Conservation (phyloP, 2,113 vertebrate genomes). For the Menidia beryllina region DNA sequence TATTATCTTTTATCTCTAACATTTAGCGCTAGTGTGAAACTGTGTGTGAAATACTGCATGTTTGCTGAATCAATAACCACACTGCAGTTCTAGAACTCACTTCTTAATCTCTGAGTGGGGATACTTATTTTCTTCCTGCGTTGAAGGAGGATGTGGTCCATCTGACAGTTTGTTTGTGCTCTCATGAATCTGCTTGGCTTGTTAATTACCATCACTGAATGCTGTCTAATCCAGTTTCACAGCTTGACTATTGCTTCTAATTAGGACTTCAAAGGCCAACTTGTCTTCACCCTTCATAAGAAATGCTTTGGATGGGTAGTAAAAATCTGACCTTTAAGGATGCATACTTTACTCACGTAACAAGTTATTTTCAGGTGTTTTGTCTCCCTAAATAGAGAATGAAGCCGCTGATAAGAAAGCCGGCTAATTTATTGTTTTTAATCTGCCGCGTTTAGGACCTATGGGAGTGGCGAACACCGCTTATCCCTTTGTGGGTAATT, state of each 20-base stretch:
- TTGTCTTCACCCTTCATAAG: background rate
- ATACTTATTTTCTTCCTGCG: background rate
- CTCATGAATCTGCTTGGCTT: background rate
- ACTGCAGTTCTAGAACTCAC: background rate
- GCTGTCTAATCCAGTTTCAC: conserved; percentile 6
- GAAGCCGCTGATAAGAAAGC: conserved; percentile 1
- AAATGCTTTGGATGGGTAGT: background rate
- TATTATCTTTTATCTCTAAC: background rate
- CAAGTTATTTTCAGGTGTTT: background rate
- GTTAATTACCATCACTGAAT: conserved; percentile 9
- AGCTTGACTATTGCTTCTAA: background rate
- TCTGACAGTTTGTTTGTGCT: background rate
- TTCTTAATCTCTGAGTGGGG: background rate
- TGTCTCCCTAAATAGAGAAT: background rate
- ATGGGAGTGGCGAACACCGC: conserved; percentile 17
- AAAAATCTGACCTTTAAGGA: conserved; percentile 7
- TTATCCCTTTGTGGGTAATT: conserved; percentile 43
- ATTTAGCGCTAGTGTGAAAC: background rate
- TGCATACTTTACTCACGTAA: background rate
- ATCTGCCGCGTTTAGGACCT: conserved; percentile 19
- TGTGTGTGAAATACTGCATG: no score
- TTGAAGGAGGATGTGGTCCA: background rate
- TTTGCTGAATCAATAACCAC: background rate
- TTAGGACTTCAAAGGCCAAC: conserved; percentile 8
- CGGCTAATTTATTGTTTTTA: conserved; percentile 9